Conservation (phyloP, 2,797 vertebrate species). For the Cheirogaleus major region DNA sequence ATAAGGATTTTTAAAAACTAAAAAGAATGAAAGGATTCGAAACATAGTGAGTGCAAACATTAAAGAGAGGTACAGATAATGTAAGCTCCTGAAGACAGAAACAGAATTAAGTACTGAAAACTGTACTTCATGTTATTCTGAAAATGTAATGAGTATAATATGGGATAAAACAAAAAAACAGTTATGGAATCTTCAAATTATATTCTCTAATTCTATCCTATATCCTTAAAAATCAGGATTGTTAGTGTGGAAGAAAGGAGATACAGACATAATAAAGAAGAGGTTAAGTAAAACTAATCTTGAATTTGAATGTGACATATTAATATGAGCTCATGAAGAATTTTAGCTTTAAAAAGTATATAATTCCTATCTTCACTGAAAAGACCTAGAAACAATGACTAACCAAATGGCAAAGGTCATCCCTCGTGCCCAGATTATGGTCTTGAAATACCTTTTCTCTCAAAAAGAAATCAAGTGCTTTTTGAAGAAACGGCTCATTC, state of each 20-base stretch:
- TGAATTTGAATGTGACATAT: not conserved
- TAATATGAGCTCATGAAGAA: not conserved
- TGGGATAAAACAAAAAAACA: not conserved
- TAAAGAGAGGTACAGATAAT: not conserved
- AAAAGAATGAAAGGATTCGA: not conserved
- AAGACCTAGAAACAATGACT: not conserved
- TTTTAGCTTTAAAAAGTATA: not conserved
- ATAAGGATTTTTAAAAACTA: not conserved
- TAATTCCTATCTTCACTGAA: not conserved
- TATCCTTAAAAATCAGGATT: not conserved
- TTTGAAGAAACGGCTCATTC: not conserved
- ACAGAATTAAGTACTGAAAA: not conserved
- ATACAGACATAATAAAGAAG: not conserved
- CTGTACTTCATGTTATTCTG: not conserved
- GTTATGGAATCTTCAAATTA: not conserved
- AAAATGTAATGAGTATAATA: not conserved
- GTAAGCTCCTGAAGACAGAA: not conserved
- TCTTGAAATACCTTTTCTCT: not conserved
- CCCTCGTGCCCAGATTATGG: not conserved
- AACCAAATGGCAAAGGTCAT: not conserved
- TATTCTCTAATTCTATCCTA: not conserved
- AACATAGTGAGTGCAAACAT: not conserved
- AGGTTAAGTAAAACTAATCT: not conserved
- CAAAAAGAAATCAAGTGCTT: not conserved
- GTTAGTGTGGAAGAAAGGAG: not conserved